Evolutionary conservation across 2,113 vertebrate genomes (phyloP).

Genomic region (Otolemur garnettii): DNA sequence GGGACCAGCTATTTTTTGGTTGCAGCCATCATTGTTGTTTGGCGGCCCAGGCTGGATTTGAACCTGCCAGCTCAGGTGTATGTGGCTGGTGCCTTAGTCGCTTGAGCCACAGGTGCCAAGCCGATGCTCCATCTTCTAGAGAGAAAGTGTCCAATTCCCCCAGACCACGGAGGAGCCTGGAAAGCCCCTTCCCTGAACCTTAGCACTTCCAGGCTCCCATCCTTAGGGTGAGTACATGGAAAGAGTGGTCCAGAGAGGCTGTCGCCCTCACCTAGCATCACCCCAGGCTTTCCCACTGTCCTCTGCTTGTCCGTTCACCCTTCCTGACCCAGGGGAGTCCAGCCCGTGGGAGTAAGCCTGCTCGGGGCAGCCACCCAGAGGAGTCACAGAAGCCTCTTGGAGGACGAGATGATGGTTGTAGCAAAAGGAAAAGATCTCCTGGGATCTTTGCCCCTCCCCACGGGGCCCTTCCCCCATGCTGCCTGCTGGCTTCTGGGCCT

Average conservation of each 20-base stretch:
- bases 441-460: not conserved
- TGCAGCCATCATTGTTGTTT: too few species aligned
- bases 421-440: not conserved
- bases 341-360: not conserved
- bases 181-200: not conserved
- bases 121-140: not conserved
- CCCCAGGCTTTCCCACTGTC: not conserved
- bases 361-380: not conserved
- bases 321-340: not conserved
- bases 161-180: not conserved
- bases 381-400: not conserved
- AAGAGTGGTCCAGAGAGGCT: not conserved
- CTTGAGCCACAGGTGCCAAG: too few species aligned
- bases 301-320: not conserved
- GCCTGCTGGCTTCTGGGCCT: not conserved
- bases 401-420: not conserved
- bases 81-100: too few species aligned
- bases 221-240: fast-evolving
- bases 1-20: too few species aligned
- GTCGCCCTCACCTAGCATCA: too few species aligned
- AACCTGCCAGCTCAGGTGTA: too few species aligned
- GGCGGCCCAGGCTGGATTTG: too few species aligned
- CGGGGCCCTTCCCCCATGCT: not conserved
- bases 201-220: not conserved
- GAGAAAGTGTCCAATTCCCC: fast-evolving